Percentiles rank a stretch among this genome's conserved stretches.
Conservation (phyloP, 1,140 invertebrate species). For the Drosophila guanche region DNA sequence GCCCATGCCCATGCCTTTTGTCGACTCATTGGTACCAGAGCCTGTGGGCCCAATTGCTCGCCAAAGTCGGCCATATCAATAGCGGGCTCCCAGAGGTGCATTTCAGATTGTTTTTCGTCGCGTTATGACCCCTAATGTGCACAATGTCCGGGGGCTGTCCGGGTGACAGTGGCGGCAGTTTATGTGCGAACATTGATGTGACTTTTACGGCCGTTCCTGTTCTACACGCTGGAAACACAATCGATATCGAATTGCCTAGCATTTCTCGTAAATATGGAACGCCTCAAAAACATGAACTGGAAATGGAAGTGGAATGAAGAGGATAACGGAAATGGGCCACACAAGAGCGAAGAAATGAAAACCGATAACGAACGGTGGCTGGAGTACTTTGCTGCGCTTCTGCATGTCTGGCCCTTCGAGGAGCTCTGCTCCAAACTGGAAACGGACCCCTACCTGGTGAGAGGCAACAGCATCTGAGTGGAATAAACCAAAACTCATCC, state of each 20-base stretch:
- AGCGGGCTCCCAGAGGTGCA: slow-evolving; percentile 31
- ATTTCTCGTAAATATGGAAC: slow-evolving; percentile 31
- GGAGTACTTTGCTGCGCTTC: slow-evolving; percentile 18
- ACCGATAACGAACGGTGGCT: slow-evolving; percentile 37
- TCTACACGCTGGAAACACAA: slow-evolving; percentile 42
- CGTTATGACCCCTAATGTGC: slow-evolving; percentile 43
- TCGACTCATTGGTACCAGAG: slow-evolving; percentile 7
- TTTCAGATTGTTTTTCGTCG: slow-evolving; percentile 42
- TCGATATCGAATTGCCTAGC: slow-evolving; percentile 50
- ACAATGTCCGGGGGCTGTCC: slow-evolving; percentile 24
- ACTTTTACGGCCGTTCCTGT: slow-evolving; percentile 56
- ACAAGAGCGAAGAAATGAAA: too few species aligned
- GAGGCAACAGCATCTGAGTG: not conserved
- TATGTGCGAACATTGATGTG: slow-evolving; percentile 51
- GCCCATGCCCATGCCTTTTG: slow-evolving; percentile 14
- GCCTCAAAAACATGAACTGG: not conserved
- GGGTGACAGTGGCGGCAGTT: slow-evolving; percentile 25
- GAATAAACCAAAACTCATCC: not conserved
- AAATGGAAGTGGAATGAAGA: not conserved
- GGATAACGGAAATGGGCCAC: not conserved
- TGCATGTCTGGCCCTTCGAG: slow-evolving; percentile 34
- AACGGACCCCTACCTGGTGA: slow-evolving; percentile 25
- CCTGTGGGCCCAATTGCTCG: slow-evolving; percentile 44
- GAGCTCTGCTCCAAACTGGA: slow-evolving; percentile 17
- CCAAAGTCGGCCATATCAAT: slow-evolving; percentile 45